Percentiles rank a stretch among this genome's conserved stretches.
These are phyloP conservation scores for Caenorhabditis angaria DNA, from an alignment of 2,888 invertebrate genomes.

Conservation along the genomic window DNA sequence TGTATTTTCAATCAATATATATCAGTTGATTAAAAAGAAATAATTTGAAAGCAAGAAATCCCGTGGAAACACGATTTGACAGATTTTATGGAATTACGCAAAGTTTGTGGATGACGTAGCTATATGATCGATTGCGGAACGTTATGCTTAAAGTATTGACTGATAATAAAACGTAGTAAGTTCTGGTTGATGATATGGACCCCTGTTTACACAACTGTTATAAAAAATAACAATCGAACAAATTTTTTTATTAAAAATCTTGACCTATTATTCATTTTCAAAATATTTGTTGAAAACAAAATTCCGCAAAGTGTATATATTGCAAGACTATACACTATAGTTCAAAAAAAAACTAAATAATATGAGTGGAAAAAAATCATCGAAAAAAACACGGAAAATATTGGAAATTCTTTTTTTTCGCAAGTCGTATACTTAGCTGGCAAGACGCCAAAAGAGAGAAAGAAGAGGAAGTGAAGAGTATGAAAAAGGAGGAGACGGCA, in stretches of 20 bases:
- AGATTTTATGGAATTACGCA: background rate
- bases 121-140: no score
- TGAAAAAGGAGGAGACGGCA: background rate
- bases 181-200: no score
- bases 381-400: conserved; percentile 1
- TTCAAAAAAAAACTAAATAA: background rate
- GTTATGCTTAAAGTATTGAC: no score
- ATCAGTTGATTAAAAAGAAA: background rate
- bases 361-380: no score
- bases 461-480: background rate
- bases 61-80: background rate
- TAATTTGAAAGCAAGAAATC: background rate
- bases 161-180: no score
- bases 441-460: background rate
- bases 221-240: background rate
- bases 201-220: no score
- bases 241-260: no score
- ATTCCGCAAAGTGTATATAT: no score
- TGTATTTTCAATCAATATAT: background rate
- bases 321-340: background rate
- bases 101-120: no score
- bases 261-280: background rate
- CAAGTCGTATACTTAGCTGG: background rate
- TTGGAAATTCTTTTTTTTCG: conserved; percentile 2
- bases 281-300: background rate